phyloP scores from a whole-genome alignment of 2,797 vertebrate species.

The Lithobates sylvaticus region DNA sequence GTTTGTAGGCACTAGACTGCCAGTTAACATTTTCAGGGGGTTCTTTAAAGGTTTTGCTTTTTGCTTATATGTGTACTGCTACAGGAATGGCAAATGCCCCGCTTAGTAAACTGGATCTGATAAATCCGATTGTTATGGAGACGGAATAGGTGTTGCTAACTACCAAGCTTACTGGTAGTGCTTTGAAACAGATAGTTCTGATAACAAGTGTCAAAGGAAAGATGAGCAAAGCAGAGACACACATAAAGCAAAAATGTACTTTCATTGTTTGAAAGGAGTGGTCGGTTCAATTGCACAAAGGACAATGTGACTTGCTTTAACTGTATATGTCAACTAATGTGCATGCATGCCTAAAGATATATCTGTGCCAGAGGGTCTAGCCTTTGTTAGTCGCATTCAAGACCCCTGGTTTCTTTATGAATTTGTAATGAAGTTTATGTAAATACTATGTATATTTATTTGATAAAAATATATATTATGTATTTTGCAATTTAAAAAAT shows the following conservation, averaged over 20 bases:
- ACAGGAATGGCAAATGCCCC: not conserved
- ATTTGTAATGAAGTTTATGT: not conserved
- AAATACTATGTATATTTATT: constrained; percentile 7
- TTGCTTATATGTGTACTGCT: not conserved
- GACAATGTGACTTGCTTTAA: constrained; percentile 5
- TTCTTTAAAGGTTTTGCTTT: not conserved
- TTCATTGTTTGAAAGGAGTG: constrained; percentile 39
- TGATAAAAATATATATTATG: not conserved
- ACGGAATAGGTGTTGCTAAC: constrained; percentile 18
- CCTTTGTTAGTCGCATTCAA: not conserved
- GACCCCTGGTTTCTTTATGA: not conserved
- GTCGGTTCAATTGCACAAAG: constrained; percentile 26
- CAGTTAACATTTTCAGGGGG: no score
- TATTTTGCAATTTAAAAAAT: not conserved
- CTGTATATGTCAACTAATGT: not conserved
- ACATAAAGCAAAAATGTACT: constrained; percentile 29
- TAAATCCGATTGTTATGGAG: not conserved
- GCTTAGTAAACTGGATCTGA: not conserved
- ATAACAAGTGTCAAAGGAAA: constrained; percentile 18
- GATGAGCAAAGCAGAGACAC: constrained; percentile 32
- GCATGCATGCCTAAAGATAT: not conserved
- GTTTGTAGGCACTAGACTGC: not conserved
- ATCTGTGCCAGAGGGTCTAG: not conserved
- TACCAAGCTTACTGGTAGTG: not conserved
- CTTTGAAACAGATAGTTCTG: constrained; percentile 16